phyloP scores from a whole-genome alignment of 2,888 invertebrate species.

The Meteorus colon region DNA sequence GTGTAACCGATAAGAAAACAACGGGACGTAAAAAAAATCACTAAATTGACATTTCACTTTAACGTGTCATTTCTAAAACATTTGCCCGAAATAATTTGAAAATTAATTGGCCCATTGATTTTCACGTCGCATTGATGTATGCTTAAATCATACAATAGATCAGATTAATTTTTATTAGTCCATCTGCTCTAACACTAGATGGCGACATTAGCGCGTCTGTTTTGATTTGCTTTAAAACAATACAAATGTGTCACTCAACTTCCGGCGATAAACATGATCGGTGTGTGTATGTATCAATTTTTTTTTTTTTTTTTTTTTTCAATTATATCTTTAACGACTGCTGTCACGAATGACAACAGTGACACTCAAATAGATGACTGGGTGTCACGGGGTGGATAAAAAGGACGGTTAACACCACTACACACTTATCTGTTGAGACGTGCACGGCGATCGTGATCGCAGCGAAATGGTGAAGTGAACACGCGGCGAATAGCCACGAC shows the following conservation, averaged over 20 bases:
- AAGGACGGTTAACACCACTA: background rate
- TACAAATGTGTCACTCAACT: background rate
- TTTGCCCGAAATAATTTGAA: no score
- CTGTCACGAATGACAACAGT: background rate
- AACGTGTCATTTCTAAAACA: no score
- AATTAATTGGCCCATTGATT: background rate
- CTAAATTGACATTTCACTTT: no score
- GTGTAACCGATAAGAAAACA: no score
- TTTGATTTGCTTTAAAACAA: slow-evolving; percentile 3
- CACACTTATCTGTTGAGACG: background rate
- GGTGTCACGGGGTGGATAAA: background rate
- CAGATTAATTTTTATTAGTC: no score
- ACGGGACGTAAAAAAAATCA: no score
- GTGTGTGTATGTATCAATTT: background rate
- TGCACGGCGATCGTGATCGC: slow-evolving; percentile 22
- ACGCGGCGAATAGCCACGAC: slow-evolving; percentile 24
- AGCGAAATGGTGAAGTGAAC: slow-evolving; percentile 26
- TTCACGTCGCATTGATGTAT: background rate
- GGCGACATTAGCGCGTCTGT: background rate
- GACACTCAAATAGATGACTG: background rate
- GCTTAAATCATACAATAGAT: background rate
- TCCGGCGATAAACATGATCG: background rate
- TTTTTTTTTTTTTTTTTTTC: background rate
- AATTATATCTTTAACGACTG: background rate
- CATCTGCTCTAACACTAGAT: background rate